Base-by-base conservation (phyloP, 2,888 invertebrate genomes). In the Alcis repandata region DNA sequence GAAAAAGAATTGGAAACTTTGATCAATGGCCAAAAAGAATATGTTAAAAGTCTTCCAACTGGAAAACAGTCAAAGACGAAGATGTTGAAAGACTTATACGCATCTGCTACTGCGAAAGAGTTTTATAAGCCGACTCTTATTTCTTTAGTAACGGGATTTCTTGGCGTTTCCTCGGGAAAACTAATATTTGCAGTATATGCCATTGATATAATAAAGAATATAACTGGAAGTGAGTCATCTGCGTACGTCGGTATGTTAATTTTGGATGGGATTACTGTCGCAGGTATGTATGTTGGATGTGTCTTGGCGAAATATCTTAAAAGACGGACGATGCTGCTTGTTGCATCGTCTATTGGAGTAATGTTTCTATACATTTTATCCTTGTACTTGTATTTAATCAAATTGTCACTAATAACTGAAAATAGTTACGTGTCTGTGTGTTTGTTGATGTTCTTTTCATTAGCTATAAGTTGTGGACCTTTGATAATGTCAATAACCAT, bases 221-320 rank as follows among this genome's bases (percentile, higher is more conserved):
- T 86, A 15, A 84, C 82, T 0, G 49, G 63, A 0, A 77, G 67
- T 33, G 81, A 84, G 63, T 57, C 68, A 0, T 75, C 77, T 0
- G 85, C 86, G 0, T 86, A 86, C n/a, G 69, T 63, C 0, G 79
- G 74, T 2, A 84, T 87, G 82, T 62, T 86, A 15, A 78, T 84
- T 45, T 69, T 87, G 49, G 86, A 87, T 49, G 87, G 83, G 0
- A 63, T 86, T 0, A 82, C 86, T 13, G 77, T 87, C 1, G 9
- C 75, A 0, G 76, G 82, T 49, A 80, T 81, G 80, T 84, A 83
- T 49, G 13, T 73, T 0, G 80, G 82, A 8, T 71, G 77, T 40
- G 11, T 51, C 22, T 40, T 82, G 49, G 67, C 78, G 0, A 83
- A 71, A 67, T 49, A 65, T 15, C 32, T 79, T 0, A 83, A 73